Base-by-base conservation (phyloP, 2,113 vertebrate genomes). In the Pogona vitticeps region DNA sequence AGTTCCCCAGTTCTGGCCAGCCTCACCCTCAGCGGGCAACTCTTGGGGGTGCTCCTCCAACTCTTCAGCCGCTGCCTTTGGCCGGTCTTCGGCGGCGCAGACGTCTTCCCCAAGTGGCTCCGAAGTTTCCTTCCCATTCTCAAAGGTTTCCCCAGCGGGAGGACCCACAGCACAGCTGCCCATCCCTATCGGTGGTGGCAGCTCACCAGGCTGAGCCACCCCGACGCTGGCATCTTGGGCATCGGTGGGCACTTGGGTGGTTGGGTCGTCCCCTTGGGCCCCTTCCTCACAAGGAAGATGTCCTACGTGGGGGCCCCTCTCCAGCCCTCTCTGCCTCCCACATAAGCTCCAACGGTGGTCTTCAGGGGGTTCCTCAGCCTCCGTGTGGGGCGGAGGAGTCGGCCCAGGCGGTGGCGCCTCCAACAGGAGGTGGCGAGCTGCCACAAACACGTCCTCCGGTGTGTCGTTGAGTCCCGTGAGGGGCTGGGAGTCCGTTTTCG, bases 301-400 rank as follows among this genome's bases (percentile, higher is more conserved):
- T 6, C 42, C 52, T 2, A 0, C 8, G 13, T 18, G 6, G 36
- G 21, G 20, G 33, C 73, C 87, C 5, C 40, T 21, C 28, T 76
- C 83, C 1, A 18, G n/a, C 1, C 12, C 52, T 6, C 26, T 31
- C 52, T 26, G 67, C 3, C 10, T 2, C 9, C 14, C 18, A 13
- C 28, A 38, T 1, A 46, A 3, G 20, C 21, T 46, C 81, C 67
- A 61, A 9, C 26, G 23, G 20, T 15, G 86, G 40, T 9, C 8
- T 26, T 67, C 82, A 18, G 33, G 9, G 3, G 2, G 33, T 3
- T 70, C 73, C 56, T 31, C 31, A 23, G 15, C 0, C 0, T 20
- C 36, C 0, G 17, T 0, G 0, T 42, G 36, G 67, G 3, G 0
- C 59, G 65, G 28, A 1, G 33, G 40, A 0, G 14, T 10, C 31